Conservation (phyloP, 2,888 invertebrate genomes). For the Cryptophagus acutangulus region DNA sequence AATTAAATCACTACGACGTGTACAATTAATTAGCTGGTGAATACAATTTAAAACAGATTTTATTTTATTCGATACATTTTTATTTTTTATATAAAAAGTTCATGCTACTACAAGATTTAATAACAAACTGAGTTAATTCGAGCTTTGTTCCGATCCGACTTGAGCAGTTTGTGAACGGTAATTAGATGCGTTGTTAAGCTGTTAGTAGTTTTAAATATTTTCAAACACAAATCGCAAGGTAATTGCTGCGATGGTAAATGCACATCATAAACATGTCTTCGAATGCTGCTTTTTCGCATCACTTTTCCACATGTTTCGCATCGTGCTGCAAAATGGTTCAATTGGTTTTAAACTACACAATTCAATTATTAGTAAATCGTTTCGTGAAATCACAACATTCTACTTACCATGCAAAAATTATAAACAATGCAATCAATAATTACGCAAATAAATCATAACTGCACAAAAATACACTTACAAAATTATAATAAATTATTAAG, state of each 20-base stretch:
- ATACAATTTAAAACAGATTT: no score
- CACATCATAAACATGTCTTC: conserved; percentile 38
- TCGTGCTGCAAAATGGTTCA: conserved; percentile 34
- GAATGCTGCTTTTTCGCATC: conserved; percentile 37
- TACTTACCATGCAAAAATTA: conserved; percentile 43
- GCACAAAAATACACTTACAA: no score
- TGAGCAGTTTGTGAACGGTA: no score
- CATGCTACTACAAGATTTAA: no score
- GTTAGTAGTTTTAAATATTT: no score
- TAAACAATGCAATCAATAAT: conserved; percentile 1
- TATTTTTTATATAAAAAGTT: no score
- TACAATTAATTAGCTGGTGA: not conserved
- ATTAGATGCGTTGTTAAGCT: no score
- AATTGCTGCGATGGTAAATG: conserved; percentile 37
- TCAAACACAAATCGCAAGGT: no score
- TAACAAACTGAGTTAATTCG: no score
- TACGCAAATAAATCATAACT: not conserved
- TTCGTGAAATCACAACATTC: conserved; percentile 17
- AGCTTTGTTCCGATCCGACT: no score
- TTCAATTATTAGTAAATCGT: conserved; percentile 3
- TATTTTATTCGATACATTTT: no score
- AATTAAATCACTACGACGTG: not conserved
- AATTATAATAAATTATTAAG: no score
- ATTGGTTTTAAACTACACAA: not conserved
- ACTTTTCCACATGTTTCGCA: conserved; percentile 22